Evolutionary conservation across 2,888 invertebrate species (phyloP).

Genomic region (Griposia aprilina): DNA sequence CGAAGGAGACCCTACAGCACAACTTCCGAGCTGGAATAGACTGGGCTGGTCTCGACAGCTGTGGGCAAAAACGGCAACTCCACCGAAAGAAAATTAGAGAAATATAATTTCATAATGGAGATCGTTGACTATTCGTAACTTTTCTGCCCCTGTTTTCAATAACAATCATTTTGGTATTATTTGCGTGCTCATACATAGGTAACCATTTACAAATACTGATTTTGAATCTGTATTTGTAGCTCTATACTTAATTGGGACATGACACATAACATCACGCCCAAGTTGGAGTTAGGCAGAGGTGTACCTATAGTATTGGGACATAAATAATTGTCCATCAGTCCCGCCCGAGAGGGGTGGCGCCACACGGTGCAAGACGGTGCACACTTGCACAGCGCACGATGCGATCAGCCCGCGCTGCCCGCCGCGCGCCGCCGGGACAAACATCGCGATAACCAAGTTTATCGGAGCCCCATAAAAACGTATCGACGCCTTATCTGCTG

Average conservation of each 20-base stretch:
- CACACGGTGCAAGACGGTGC: not conserved
- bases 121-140: not conserved
- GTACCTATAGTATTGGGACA: not conserved
- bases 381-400: not conserved
- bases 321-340: not conserved
- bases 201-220: not conserved
- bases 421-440: slow-evolving; percentile 53
- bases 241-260: not conserved
- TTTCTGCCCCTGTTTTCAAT: not conserved
- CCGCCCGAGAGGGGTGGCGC: not conserved
- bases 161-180: not conserved
- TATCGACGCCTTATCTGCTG: slow-evolving; percentile 70
- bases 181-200: not conserved
- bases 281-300: too few species aligned
- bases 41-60: not conserved
- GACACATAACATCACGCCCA: not conserved
- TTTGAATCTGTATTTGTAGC: not conserved
- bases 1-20: not conserved
- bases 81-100: not conserved
- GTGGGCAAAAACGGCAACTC: not conserved
- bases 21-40: too few species aligned
- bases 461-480: slow-evolving; percentile 70
- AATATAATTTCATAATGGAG: not conserved
- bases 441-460: slow-evolving; percentile 71
- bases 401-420: not conserved